These are phyloP conservation scores for Embidobia sp. DNA, from an alignment of 2,888 invertebrate species.

Conservation along the genomic window DNA sequence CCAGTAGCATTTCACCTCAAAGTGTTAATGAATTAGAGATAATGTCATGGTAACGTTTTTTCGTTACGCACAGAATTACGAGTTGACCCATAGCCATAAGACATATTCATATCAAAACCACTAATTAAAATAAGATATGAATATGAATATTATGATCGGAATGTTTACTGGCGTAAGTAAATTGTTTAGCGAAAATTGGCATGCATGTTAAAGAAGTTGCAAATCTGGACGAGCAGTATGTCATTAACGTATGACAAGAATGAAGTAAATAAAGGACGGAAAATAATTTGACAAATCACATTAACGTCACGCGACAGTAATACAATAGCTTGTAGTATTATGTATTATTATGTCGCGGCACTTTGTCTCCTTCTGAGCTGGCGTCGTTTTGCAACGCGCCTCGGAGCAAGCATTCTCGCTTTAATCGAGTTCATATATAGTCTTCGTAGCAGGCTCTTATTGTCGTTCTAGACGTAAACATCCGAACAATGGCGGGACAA, in stretches of 20 bases:
- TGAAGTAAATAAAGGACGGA: constrained; percentile 49
- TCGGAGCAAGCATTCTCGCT: constrained; percentile 59
- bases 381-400: constrained; percentile 51
- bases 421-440: constrained; percentile 64
- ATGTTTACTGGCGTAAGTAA: too few species aligned
- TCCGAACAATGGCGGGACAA: constrained; percentile 58
- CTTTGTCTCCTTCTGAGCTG: constrained; percentile 58
- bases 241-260: constrained; percentile 33
- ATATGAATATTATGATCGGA: too few species aligned
- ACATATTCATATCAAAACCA: too few species aligned
- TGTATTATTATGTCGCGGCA: constrained; percentile 61
- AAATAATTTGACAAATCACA: constrained; percentile 62
- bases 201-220: neutral
- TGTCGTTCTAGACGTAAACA: constrained; percentile 61
- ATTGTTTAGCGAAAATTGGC: neutral
- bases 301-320: constrained; percentile 56
- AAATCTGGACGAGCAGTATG: constrained; percentile 25
- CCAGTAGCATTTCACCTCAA: too few species aligned
- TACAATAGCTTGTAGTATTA: constrained; percentile 60
- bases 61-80: too few species aligned
- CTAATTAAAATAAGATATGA: too few species aligned
- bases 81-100: too few species aligned
- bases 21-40: too few species aligned
- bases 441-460: constrained; percentile 56
- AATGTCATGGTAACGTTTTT: too few species aligned